Conservation (phyloP, 2,113 vertebrate species). For the Irena cyanogastra region DNA sequence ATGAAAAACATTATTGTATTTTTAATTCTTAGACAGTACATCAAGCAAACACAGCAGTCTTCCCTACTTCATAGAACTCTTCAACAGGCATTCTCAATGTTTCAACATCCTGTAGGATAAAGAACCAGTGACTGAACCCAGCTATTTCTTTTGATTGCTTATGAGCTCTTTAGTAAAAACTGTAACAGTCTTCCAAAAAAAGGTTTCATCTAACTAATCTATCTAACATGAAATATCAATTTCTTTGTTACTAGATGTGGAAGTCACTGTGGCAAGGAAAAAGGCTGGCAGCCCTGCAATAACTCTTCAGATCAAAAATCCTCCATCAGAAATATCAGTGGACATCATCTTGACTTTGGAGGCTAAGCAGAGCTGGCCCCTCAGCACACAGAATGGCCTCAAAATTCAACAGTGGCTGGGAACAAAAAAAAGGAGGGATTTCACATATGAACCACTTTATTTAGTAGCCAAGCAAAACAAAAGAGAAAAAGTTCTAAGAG, state of each 20-base stretch:
- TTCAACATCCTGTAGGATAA: neutral
- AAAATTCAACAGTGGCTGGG: conserved; percentile 78
- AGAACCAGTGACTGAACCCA: neutral
- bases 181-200: neutral
- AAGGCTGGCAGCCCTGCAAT: conserved; percentile 81
- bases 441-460: conserved; percentile 56
- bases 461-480: conserved; percentile 83
- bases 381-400: conserved; percentile 67
- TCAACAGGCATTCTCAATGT: neutral
- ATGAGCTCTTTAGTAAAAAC: neutral
- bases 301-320: conserved; percentile 69
- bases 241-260: conserved; percentile 42
- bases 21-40: neutral
- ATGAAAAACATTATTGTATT: neutral
- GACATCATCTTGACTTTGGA: conserved; percentile 81
- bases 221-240: neutral
- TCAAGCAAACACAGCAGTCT: neutral
- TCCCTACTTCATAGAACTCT: neutral
- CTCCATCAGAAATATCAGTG: conserved; percentile 72
- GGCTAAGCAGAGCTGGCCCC: conserved; percentile 70
- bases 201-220: neutral
- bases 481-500: conserved; percentile 56
- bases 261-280: conserved; percentile 63
- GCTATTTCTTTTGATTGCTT: neutral
- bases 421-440: conserved; percentile 43